phyloP scores from a whole-genome alignment of 2,113 vertebrate species.

The Nothoprocta perdicaria region DNA sequence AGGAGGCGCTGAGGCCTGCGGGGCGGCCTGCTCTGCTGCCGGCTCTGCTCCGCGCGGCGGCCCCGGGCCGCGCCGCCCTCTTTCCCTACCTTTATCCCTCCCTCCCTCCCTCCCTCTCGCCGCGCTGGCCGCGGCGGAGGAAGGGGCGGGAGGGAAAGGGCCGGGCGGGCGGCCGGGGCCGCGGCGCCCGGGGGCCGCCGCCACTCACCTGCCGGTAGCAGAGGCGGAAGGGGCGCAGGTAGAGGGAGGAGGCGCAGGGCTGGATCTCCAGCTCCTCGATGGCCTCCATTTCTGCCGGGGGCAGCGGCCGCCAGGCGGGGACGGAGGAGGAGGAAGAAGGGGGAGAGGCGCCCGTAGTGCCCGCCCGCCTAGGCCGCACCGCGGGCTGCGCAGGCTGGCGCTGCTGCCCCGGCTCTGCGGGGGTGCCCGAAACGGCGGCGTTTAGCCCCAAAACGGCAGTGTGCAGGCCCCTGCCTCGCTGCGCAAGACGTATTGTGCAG shows the following conservation, averaged over 20 bases:
- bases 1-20: fast-evolving
- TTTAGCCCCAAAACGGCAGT: fast-evolving
- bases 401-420: too few species aligned
- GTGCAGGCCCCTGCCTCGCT: neutral
- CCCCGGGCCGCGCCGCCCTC: too few species aligned
- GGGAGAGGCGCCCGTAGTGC: slow-evolving; percentile 25
- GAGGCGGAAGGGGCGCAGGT: slow-evolving; percentile 85
- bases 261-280: slow-evolving; percentile 50
- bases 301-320: neutral
- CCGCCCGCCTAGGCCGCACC: too few species aligned
- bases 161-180: neutral
- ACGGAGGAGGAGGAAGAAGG: neutral
- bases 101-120: neutral
- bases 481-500: fast-evolving
- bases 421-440: fast-evolving
- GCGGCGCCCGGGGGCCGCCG: neutral
- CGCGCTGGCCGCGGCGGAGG: neutral
- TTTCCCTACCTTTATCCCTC: too few species aligned
- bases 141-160: neutral
- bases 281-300: slow-evolving; percentile 47
- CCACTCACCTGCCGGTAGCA: slow-evolving; percentile 87
- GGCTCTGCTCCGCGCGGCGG: too few species aligned
- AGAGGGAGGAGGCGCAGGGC: slow-evolving; percentile 82
- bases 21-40: too few species aligned
- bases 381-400: neutral